A percentile compares a stretch with the other conserved stretches of the same genome.
Conservation (phyloP, 2,888 invertebrate genomes). For the Nasonovia ribisnigri region DNA sequence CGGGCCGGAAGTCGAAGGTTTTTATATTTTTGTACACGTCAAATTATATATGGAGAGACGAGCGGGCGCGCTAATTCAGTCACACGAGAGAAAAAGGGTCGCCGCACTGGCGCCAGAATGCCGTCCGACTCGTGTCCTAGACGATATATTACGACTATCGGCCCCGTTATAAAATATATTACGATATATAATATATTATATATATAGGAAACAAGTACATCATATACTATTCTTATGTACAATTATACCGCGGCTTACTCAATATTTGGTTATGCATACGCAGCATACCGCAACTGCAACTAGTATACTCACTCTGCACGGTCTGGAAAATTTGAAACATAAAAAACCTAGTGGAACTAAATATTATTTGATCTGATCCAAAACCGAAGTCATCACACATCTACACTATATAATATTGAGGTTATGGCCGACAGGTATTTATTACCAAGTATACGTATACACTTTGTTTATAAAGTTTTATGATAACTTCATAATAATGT, state of each 20-base stretch:
- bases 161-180: not conserved
- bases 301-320: not conserved
- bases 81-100: not conserved
- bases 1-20: not conserved
- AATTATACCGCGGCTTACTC: not conserved
- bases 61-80: not conserved
- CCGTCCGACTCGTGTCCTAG: not conserved
- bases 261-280: not conserved
- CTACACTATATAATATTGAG: not conserved
- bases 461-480: no score
- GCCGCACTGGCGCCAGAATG: not conserved
- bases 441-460: no score
- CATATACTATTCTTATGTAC: not conserved
- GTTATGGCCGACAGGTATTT: not conserved
- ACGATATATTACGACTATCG: not conserved
- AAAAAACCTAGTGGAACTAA: no score
- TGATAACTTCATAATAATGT: no score
- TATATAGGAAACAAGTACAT: not conserved
- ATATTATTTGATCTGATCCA: not conserved
- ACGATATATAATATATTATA: not conserved
- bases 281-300: not conserved
- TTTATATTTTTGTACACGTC: conserved; percentile 10
- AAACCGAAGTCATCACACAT: not conserved
- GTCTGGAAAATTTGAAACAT: not conserved
- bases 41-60: not conserved